A percentile compares a stretch with the other conserved stretches of the same genome.
Evolutionary conservation across 2,797 vertebrate genomes (phyloP).

Genomic region (Etheostoma nigrum): DNA sequence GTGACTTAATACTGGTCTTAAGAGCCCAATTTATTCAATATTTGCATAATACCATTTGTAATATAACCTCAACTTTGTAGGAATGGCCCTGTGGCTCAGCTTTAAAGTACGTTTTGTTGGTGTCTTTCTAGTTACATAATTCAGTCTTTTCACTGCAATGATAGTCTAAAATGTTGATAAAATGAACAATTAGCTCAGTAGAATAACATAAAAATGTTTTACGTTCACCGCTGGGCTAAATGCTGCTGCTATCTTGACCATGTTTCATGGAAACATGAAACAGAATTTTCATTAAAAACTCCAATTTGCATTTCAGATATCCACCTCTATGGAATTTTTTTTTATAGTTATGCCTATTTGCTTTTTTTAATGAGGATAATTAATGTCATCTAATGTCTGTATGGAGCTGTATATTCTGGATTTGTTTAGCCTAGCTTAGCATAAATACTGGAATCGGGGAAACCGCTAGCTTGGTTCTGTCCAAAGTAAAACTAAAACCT

Average conservation of each 20-base stretch:
- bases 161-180: too few relatives aligned
- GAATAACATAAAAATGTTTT: too few relatives aligned
- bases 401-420: background rate
- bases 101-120: too few relatives aligned
- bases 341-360: background rate
- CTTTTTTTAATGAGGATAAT: background rate
- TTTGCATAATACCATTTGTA: too few relatives aligned
- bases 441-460: background rate
- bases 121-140: too few relatives aligned
- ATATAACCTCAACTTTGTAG: too few relatives aligned
- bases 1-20: too few relatives aligned
- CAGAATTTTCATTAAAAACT: background rate
- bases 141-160: too few relatives aligned
- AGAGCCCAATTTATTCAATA: too few relatives aligned
- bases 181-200: too few relatives aligned
- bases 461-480: background rate
- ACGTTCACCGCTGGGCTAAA: background rate
- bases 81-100: too few relatives aligned
- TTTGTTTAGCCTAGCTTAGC: background rate
- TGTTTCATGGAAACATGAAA: too few relatives aligned
- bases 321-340: background rate
- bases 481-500: background rate
- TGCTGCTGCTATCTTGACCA: background rate
- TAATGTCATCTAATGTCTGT: background rate
- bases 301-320: constrained; percentile 1